phyloP scores from a whole-genome alignment of 2,888 invertebrate species.

The Chalcosyrphus nemorum region DNA sequence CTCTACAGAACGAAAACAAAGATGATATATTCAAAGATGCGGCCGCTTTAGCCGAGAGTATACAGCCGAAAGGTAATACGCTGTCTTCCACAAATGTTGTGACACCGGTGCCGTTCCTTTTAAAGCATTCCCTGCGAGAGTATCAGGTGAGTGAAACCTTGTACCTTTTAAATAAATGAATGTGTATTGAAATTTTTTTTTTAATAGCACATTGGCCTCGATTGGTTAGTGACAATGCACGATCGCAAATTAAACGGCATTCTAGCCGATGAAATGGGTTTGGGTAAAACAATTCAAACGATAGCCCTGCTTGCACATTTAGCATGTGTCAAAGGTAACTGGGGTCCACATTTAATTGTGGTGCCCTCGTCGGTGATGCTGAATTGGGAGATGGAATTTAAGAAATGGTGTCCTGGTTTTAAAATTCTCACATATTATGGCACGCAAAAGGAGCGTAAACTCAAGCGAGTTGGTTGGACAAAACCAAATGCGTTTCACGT shows the following conservation, averaged over 20 bases:
- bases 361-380: slow-evolving; percentile 99
- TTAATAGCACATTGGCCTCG: slow-evolving; percentile 93
- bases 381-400: slow-evolving; percentile 99
- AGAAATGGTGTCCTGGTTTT: slow-evolving; percentile 99
- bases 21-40: slow-evolving; percentile 94
- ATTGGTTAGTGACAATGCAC: slow-evolving; percentile 98
- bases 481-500: slow-evolving; percentile 99
- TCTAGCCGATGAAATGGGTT: slow-evolving; percentile 98
- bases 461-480: slow-evolving; percentile 97
- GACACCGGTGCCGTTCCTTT: slow-evolving; percentile 95
- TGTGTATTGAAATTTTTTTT: no score
- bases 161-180: no score
- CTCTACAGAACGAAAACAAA: slow-evolving; percentile 80
- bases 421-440: slow-evolving; percentile 99
- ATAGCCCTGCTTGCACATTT: slow-evolving; percentile 96
- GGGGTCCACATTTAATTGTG: slow-evolving; percentile 99
- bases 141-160: slow-evolving; percentile 87
- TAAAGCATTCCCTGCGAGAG: slow-evolving; percentile 95
- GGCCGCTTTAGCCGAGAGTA: slow-evolving; percentile 95
- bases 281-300: slow-evolving; percentile 98
- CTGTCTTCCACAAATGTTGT: slow-evolving; percentile 96
- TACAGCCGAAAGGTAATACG: slow-evolving; percentile 99
- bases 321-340: slow-evolving; percentile 93
- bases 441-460: slow-evolving; percentile 95
- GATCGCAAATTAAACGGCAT: slow-evolving; percentile 97